Evolutionary conservation across 2,113 vertebrate genomes (phyloP).

Genomic region (Pleuronectes platessa): DNA sequence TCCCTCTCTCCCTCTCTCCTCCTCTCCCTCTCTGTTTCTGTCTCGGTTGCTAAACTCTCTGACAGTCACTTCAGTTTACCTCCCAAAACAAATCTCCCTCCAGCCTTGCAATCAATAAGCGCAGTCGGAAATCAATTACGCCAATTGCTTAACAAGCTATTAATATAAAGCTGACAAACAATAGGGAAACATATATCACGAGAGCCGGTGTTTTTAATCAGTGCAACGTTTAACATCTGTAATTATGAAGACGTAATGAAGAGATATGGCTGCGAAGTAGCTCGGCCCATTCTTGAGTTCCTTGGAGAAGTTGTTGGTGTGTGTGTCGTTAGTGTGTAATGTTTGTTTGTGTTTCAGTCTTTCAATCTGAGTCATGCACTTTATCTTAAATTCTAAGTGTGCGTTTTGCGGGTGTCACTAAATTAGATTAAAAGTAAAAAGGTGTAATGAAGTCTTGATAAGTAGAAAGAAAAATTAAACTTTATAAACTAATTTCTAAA

Average conservation of each 20-base stretch:
- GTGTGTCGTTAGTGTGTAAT: no score
- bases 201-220: constrained; percentile 62
- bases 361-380: no score
- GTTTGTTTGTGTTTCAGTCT: no score
- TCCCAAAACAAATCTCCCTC: constrained; percentile 59
- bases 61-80: constrained; percentile 50
- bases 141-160: constrained; percentile 58
- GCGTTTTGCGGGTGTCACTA: no score
- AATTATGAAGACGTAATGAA: constrained; percentile 61
- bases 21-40: background rate
- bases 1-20: background rate
- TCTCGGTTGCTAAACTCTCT: constrained; percentile 35
- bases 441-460: no score
- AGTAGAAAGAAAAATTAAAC: no score
- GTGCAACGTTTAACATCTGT: constrained; percentile 40
- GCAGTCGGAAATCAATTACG: constrained; percentile 63
- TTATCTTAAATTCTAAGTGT: no score
- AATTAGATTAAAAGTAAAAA: no score
- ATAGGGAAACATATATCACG: constrained; percentile 51
- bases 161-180: constrained; percentile 68
- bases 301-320: no score
- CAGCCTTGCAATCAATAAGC: constrained; percentile 57
- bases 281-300: no score
- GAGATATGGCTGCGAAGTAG: constrained; percentile 45
- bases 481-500: no score